Percentiles rank a stretch among this genome's conserved stretches.
These are phyloP conservation scores for Psilopsiagon aymara DNA, from an alignment of 2,113 vertebrate species.

Conservation along the genomic window DNA sequence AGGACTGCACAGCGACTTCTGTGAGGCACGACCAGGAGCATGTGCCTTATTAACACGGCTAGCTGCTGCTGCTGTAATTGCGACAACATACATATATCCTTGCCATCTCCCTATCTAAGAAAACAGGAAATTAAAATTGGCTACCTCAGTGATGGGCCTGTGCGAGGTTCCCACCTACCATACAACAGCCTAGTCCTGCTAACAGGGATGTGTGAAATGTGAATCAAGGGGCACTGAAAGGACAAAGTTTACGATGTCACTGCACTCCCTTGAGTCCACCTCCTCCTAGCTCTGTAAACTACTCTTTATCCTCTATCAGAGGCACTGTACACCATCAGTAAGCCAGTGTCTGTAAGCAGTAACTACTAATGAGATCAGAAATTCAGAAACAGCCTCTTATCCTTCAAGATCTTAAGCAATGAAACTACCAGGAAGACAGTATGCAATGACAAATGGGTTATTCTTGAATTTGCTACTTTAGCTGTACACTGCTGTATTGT, in stretches of 20 bases:
- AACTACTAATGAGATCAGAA: neutral
- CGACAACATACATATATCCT: neutral
- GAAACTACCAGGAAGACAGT: neutral
- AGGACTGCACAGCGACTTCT: conserved; percentile 14
- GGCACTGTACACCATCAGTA: neutral
- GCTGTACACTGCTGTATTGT: neutral
- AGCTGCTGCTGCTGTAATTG: conserved; percentile 3
- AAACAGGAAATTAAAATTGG: conserved; percentile 21
- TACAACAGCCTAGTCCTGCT: neutral
- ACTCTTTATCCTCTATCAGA: neutral
- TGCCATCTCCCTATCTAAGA: neutral
- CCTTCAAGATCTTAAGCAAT: neutral
- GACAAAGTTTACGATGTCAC: neutral
- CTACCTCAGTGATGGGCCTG: neutral
- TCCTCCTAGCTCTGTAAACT: neutral
- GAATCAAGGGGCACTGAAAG: neutral
- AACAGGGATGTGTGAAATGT: neutral
- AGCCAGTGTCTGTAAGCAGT: neutral
- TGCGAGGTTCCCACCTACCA: neutral
- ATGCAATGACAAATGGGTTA: neutral
- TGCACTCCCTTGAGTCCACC: neutral
- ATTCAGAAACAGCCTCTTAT: neutral
- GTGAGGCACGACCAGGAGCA: neutral
- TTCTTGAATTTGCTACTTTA: neutral
- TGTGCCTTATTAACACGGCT: conserved; percentile 32